Evolutionary conservation across 2,113 vertebrate species (phyloP).

Genomic region (Todiramphus chloris): DNA sequence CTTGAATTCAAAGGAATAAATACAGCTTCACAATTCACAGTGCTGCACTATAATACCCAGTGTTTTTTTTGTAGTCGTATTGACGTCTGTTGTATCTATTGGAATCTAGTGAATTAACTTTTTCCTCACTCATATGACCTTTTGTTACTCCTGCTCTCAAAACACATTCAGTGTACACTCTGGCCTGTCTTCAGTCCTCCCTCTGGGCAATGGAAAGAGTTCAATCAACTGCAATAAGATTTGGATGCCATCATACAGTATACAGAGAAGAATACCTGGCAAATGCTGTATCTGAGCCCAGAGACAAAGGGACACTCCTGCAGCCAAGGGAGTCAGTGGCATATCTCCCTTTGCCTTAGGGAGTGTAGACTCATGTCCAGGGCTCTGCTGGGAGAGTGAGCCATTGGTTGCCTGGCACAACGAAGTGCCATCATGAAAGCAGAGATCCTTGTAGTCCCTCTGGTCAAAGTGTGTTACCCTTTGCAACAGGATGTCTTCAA

Average conservation of each 20-base stretch:
- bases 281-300: neutral
- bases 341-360: neutral
- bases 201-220: neutral
- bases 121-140: conserved; percentile 6
- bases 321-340: neutral
- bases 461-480: neutral
- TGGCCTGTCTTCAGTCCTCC: neutral
- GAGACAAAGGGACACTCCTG: neutral
- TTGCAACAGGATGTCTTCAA: neutral
- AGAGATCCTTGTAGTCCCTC: neutral
- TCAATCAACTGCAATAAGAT: neutral
- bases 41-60: neutral
- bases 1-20: conserved; percentile 45
- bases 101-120: neutral
- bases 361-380: fast-evolving
- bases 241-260: neutral
- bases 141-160: neutral
- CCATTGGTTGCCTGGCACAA: neutral
- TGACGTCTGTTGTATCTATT: neutral
- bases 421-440: neutral
- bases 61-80: neutral
- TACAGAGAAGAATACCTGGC: neutral
- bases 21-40: conserved; percentile 10
- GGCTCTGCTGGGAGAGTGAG: neutral
- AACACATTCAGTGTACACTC: neutral